Evolutionary conservation across 2,888 invertebrate species (phyloP), one percentile per base, ranked within the genome.

Genomic region (Himalopsyche tibetana): DNA sequence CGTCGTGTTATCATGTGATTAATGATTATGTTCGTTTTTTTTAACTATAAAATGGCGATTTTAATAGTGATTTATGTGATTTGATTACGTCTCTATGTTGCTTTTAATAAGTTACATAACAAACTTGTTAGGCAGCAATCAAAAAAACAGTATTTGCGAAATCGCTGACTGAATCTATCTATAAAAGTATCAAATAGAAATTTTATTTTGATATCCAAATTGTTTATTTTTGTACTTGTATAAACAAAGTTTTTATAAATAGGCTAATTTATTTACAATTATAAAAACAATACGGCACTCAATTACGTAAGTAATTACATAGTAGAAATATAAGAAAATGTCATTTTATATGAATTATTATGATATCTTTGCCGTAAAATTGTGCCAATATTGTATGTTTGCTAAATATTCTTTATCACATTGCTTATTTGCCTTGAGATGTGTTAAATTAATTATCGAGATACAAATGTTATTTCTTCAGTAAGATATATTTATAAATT

Each of bases 121-220:
- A 74, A 19, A 74, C 74, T 74, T 74, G 74, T 36, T 74, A 12
- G 74, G 80, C 51, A 42, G 80, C 42, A 45, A 80, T 80, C 42
- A 80, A 45, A 51, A 28, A 28, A 84, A 17, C 84, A 84, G 84
- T 84, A 82, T 84, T 84, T 84, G 84, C 84, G 80, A 80, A 84
- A 80, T 84, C 81, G 84, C 38, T 36, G 74, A 74, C 74, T 74
- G 74, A 74, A 74, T 74, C 12, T 74, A 74, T 74, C 36, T 74
- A 74, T 74, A 36, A 36, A 36, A 74, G 5, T 9, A 74, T 36
- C 12, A 36, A 36, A 19, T 36, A 2, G 28, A n/a, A 28, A 74
- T 36, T 36, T 74, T 12, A 38, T 36, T 74, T 74, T 74, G 28
- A 74, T 74, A 74, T 74, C n/a, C n/a, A 36, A 38, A 36, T 74